Evolutionary conservation across 2,888 invertebrate species (phyloP).

Genomic region (Morpho deidamia): DNA sequence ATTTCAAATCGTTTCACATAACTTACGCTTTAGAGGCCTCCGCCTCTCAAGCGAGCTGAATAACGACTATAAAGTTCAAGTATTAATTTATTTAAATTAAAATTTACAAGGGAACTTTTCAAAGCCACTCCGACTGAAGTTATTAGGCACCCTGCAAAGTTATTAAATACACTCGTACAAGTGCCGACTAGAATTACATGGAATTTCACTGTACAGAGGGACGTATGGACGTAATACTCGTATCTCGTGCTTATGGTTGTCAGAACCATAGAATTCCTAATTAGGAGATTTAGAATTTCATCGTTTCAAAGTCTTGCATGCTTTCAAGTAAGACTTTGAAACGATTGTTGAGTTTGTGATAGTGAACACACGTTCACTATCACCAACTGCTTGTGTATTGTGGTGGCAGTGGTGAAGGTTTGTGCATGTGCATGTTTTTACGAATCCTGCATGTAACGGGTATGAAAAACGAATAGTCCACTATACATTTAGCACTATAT

Average conservation of each 20-base stretch:
- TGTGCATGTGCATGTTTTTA: too few relatives aligned
- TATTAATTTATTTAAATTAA: conserved; percentile 12
- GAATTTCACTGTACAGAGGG: conserved; percentile 16
- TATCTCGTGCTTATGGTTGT: conserved; percentile 2
- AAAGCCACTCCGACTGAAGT: conserved; percentile 4
- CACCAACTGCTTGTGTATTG: too few relatives aligned
- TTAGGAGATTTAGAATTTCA: too few relatives aligned
- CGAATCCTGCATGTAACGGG: too few relatives aligned
- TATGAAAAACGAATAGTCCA: too few relatives aligned
- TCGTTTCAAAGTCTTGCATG: too few relatives aligned
- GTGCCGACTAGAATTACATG: conserved; percentile 26
- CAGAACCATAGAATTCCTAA: neutral
- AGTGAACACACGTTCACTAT: too few relatives aligned
- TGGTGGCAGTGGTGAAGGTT: too few relatives aligned
- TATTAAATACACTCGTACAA: conserved; percentile 29
- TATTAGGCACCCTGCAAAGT: conserved; percentile 12
- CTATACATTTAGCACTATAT: too few relatives aligned
- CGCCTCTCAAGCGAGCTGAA: neutral
- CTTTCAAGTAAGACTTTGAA: too few relatives aligned
- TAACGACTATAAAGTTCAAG: conserved; percentile 3
- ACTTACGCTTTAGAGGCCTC: neutral
- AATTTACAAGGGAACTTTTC: conserved; percentile 10
- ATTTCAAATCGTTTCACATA: too few relatives aligned
- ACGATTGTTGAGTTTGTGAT: too few relatives aligned
- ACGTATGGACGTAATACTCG: neutral